Base-by-base conservation (phyloP, 64 coral and sea anemone species). In the Montipora cactus region DNA sequence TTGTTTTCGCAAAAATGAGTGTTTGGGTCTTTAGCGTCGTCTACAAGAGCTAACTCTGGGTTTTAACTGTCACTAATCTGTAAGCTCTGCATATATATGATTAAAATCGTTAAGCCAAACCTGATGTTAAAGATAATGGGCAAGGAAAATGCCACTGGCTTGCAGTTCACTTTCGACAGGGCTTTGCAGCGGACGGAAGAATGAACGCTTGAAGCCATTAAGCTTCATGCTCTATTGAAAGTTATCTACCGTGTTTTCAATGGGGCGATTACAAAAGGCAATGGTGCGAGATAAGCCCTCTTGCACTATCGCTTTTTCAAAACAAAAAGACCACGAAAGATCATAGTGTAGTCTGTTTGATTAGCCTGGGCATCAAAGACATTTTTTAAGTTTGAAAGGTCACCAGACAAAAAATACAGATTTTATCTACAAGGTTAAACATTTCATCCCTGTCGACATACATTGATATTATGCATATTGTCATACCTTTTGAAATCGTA, bases 401-500 rank as follows among this genome's bases (percentile, higher is more conserved):
- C 21, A 6, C 8, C 55, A 4, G 55, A 16, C 23, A 64, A 57
- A 82, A 13, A 16, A 15, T 62, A 45, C 10, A 58, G 51, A 21
- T 13, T 0, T n/a, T 14, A 64, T 58, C 50, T 76, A 45, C 25
- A 15, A n/a, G 13, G 46, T 49, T 49, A 62, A 64, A 82, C 23
- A 82, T 45, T 62, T 28, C 25, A 82, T 21, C n/a, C 0, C 20
- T 9, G n/a, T 61, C 55, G 80, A 82, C 58, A 64, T 82, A 62
- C 64, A 28, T 62, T 82, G 45, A 9, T 44, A 59, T 64, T 2
- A 1, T 28, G 10, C 9, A 18, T 4, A 12, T 18, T 4, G 45
- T 71, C 44, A 71, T 50, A 86, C 82, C 66, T 70, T 19, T 84
- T 12, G 45, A 48, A 68, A 84, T 59, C 23, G 67, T 37, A 68